phyloP scores from a whole-genome alignment of 2,888 invertebrate genomes.

The Invenusta paracnida region DNA sequence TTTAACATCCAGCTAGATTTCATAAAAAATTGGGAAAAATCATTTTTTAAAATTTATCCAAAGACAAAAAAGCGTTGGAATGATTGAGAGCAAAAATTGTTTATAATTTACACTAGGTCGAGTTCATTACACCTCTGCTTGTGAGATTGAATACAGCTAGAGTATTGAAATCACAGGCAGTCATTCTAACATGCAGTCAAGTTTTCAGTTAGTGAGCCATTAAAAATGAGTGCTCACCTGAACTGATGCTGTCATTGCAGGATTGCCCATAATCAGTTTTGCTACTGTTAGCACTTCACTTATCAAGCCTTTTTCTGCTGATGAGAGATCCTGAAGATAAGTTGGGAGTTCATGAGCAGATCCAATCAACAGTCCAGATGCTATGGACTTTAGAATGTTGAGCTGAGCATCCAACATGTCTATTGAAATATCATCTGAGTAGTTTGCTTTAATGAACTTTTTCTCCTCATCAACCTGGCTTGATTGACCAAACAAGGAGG shows the following conservation, averaged over 20 bases:
- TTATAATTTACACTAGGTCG: not conserved
- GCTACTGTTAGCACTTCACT: too few species aligned
- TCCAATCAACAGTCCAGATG: conserved; percentile 25
- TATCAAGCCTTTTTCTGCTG: too few species aligned
- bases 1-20: not conserved
- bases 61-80: not conserved
- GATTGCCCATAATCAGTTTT: conserved; percentile 14
- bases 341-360: not conserved
- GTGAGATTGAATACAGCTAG: conserved; percentile 16
- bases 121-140: conserved; percentile 19
- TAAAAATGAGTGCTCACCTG: not conserved
- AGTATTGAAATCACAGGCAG: not conserved
- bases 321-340: conserved; percentile 12
- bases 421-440: not conserved
- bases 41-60: not conserved
- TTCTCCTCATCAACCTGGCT: not conserved
- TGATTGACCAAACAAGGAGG: conserved; percentile 13
- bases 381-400: conserved; percentile 15
- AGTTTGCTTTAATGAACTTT: not conserved
- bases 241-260: conserved; percentile 3
- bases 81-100: not conserved
- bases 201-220: not conserved
- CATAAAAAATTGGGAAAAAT: not conserved
- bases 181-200: conserved; percentile 8
- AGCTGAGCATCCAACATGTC: conserved; percentile 23